Conservation (phyloP, 1,140 invertebrate species). For the Dryas iulia region DNA sequence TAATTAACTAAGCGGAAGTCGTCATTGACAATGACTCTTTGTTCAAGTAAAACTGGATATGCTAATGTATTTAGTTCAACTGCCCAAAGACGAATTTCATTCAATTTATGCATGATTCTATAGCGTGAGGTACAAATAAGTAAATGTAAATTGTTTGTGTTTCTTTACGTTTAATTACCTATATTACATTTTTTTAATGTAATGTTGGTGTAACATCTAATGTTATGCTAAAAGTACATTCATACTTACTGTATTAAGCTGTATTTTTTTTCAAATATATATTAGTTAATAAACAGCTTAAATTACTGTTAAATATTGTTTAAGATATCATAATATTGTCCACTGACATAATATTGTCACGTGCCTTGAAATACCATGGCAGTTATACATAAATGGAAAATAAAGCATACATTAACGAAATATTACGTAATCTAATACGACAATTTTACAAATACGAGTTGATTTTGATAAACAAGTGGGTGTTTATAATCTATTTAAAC, state of each 20-base stretch:
- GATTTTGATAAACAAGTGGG: not conserved
- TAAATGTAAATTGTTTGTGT: not conserved
- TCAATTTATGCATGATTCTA: not conserved
- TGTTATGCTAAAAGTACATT: not conserved
- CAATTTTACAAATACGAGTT: not conserved
- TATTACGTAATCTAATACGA: not conserved
- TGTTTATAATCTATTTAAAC: not conserved
- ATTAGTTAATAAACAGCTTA: not conserved
- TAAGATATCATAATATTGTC: not conserved
- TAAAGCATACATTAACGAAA: not conserved
- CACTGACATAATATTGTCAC: not conserved
- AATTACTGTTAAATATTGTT: not conserved
- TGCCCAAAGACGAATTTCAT: conserved; percentile 1
- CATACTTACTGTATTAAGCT: not conserved
- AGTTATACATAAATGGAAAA: not conserved
- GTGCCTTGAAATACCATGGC: not conserved
- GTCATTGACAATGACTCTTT: conserved; percentile 11
- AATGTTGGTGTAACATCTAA: not conserved
- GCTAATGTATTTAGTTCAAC: not conserved
- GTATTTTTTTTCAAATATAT: not conserved
- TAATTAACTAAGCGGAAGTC: conserved; percentile 8
- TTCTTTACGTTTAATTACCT: not conserved
- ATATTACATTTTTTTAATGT: not conserved
- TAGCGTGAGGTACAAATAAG: not conserved
- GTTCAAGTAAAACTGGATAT: conserved; percentile 5